Conservation (phyloP, 2,888 invertebrate species). For the Diarsia rubi region DNA sequence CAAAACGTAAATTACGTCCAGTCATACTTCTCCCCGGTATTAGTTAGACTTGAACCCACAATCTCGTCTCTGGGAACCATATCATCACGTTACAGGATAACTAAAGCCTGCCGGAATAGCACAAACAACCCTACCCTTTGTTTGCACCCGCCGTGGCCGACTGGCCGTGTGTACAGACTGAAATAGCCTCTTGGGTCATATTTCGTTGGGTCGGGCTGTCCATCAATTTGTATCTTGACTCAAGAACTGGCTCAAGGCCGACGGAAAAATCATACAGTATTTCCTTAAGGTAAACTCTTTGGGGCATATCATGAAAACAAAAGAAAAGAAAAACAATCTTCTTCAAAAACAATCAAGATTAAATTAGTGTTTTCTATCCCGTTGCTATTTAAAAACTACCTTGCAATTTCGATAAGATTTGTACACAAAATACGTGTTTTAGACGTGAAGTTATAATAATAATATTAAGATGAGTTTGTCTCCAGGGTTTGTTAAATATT, state of each 20-base stretch:
- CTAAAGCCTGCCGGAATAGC: conserved; percentile 12
- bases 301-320: background rate
- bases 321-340: background rate
- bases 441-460: too few relatives aligned
- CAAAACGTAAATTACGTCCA: background rate
- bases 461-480: too few relatives aligned
- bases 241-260: conserved; percentile 23
- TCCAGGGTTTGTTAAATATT: too few relatives aligned
- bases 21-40: background rate
- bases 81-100: conserved; percentile 4
- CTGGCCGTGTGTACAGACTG: conserved; percentile 30
- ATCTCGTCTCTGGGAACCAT: background rate
- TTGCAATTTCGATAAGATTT: background rate
- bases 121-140: conserved; percentile 46
- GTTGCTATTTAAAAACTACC: background rate
- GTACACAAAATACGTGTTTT: too few relatives aligned
- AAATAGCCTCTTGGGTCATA: conserved; percentile 55
- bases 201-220: conserved; percentile 44
- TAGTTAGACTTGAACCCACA: background rate
- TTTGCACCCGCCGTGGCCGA: conserved; percentile 29
- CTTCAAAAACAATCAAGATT: background rate
- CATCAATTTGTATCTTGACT: conserved; percentile 48
- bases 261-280: conserved; percentile 18
- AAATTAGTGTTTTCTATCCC: too few relatives aligned
- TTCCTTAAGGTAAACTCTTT: conserved; percentile 7